Base-by-base conservation (phyloP, 1,140 invertebrate species). In the Drosophila sp. region DNA sequence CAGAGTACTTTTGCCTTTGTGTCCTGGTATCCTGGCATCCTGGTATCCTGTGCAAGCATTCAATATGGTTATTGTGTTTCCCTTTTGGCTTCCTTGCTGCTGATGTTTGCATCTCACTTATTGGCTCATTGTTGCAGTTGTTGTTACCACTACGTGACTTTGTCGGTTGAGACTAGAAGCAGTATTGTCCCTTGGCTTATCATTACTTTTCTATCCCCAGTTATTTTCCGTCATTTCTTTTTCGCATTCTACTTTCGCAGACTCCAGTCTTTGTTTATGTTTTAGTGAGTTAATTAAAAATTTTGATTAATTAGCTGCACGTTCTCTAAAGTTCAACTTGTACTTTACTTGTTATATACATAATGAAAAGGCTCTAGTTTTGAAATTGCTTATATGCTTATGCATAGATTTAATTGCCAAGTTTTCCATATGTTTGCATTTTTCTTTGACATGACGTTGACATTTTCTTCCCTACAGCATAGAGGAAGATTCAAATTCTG, bases 91-190 rank as follows among this genome's bases (percentile, higher is more conserved):
- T 57, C 64, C 51, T 48, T 48, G 16, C 2, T 9, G 48, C 16
- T 53, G 63, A 51, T 61, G 78, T 78, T 86, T 87, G 81, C 82
- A 87, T 87, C 78, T 50, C 67, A 81, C 75, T 87, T 87, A 77
- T 77, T 84, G 81, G 71, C 73, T 62, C 59, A 73, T 48, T 72
- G 65, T 63, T 70, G 61, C 36, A 80, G 80, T 48, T 72, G 65
- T 63, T 70, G 54, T 34, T 86, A 77, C 50, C 67, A 65, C 78
- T 86, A 86, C 74, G 78, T 84, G 81, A 86, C 73, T 78, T 67
- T 67, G 48, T 53, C 50, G 34, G 46, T 67, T 61, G 80, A 48
- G 40, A 57, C 34, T 9, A 46, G 18, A 18, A 46, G 46, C 13
- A 27, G 29, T 59, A 16, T 34, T 34, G 11, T 36, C 45, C n/a